Evolutionary conservation across 2,888 invertebrate genomes (phyloP).

Genomic region (Halictus ligatus): DNA sequence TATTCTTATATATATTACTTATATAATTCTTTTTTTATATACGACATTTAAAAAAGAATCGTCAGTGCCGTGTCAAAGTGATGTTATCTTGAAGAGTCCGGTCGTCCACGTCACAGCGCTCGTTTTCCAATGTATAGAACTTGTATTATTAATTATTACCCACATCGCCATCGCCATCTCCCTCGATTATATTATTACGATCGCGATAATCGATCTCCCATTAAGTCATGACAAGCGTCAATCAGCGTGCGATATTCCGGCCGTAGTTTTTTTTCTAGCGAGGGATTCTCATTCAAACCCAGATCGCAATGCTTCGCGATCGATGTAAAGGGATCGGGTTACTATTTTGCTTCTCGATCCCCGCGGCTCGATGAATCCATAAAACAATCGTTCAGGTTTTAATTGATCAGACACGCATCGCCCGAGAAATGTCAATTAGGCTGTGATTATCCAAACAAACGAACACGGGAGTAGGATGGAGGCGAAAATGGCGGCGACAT

Average conservation of each 20-base stretch:
- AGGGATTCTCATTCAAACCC: constrained; percentile 30
- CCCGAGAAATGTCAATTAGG: constrained; percentile 91
- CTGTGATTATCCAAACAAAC: constrained; percentile 86
- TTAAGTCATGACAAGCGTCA: constrained; percentile 52
- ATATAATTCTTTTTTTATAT: constrained; percentile 72
- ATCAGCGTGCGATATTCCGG: constrained; percentile 65
- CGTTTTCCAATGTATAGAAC: constrained; percentile 51
- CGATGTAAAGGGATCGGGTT: constrained; percentile 26
- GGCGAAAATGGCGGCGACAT: constrained; percentile 40
- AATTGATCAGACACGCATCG: constrained; percentile 73
- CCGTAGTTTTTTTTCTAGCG: constrained; percentile 59
- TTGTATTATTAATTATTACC: constrained; percentile 55
- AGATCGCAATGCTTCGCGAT: constrained; percentile 50
- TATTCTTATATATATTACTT: constrained; percentile 39
- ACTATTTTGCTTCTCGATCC: constrained; percentile 39
- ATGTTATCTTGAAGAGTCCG: constrained; percentile 38
- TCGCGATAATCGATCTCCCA: constrained; percentile 39
- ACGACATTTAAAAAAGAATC: constrained; percentile 69
- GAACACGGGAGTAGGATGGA: constrained; percentile 36
- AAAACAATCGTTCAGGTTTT: constrained; percentile 42
- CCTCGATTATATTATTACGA: constrained; percentile 28
- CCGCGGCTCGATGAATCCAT: constrained; percentile 40
- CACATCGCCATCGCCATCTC: constrained; percentile 35
- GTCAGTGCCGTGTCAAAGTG: constrained; percentile 47
- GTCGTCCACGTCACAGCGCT: constrained; percentile 59